A percentile compares a stretch with the other conserved stretches of the same genome.
Evolutionary conservation across 92 coral and sea anemone genomes (phyloP).

Genomic region (Paragorgia papillata): DNA sequence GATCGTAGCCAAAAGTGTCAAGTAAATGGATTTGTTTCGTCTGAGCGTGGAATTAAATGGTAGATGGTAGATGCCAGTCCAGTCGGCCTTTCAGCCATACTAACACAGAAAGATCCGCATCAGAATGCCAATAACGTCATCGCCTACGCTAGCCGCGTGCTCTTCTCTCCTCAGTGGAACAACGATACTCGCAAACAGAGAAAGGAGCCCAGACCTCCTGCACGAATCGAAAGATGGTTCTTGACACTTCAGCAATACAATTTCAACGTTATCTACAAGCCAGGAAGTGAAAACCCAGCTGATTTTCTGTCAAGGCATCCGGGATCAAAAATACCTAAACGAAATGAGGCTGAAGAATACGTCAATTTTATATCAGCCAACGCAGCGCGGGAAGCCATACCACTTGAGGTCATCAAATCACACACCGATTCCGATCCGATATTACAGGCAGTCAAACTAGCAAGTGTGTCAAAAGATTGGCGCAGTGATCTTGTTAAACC

Average conservation of each 20-base stretch:
- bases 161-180: no score
- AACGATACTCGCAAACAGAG: background rate
- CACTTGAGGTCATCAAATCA: slow-evolving; percentile 3
- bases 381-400: no score
- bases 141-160: no score
- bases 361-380: background rate
- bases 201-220: background rate
- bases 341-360: slow-evolving; percentile 13
- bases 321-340: slow-evolving; percentile 1
- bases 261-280: background rate
- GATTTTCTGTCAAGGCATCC: slow-evolving; percentile 1
- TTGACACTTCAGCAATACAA: background rate
- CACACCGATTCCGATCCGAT: background rate
- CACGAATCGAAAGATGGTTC: background rate
- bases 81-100: no score
- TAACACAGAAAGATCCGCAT: no score
- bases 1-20: no score
- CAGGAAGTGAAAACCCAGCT: background rate
- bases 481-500: background rate
- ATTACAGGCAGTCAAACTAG: slow-evolving; percentile 2
- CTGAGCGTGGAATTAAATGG: no score
- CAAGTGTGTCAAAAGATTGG: background rate
- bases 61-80: no score
- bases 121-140: no score
- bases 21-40: no score